Percentiles rank a stretch among this genome's conserved stretches.
Evolutionary conservation across 2,888 invertebrate species (phyloP).

Genomic region (Drosophila lutescens): DNA sequence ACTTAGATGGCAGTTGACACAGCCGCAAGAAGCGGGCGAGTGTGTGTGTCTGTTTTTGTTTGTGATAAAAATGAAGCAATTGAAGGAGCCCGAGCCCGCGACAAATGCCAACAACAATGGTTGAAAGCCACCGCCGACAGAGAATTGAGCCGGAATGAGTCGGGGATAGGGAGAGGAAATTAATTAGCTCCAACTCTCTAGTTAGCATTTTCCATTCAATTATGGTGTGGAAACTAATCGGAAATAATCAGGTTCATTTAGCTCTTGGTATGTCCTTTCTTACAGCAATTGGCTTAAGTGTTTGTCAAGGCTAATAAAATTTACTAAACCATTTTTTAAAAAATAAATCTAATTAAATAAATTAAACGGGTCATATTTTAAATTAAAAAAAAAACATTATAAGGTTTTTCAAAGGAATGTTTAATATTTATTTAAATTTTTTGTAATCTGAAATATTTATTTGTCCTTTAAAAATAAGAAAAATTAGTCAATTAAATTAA

Average conservation of each 20-base stretch:
- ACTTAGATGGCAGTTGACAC: constrained; percentile 50
- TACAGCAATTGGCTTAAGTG: too few relatives aligned
- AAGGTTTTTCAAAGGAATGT: too few relatives aligned
- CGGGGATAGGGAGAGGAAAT: constrained; percentile 19
- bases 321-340: too few relatives aligned
- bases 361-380: too few relatives aligned
- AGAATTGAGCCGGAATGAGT: constrained; percentile 10
- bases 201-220: constrained; percentile 41
- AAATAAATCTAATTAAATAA: too few relatives aligned
- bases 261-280: not conserved
- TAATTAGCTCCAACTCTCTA: constrained; percentile 28
- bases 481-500: too few relatives aligned
- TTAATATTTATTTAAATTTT: too few relatives aligned
- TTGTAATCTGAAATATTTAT: too few relatives aligned
- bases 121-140: constrained; percentile 17
- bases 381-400: too few relatives aligned
- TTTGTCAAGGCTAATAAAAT: too few relatives aligned
- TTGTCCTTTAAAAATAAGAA: too few relatives aligned
- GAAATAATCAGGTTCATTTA: constrained; percentile 24
- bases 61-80: constrained; percentile 58
- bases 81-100: constrained; percentile 32
- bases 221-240: constrained; percentile 37
- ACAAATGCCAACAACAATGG: constrained; percentile 46
- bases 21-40: constrained; percentile 39
- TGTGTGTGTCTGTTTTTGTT: constrained; percentile 39